A percentile compares a stretch with the other conserved stretches of the same genome.
Conservation (phyloP, 2,797 vertebrate species). For the Jordanella pulchra region DNA sequence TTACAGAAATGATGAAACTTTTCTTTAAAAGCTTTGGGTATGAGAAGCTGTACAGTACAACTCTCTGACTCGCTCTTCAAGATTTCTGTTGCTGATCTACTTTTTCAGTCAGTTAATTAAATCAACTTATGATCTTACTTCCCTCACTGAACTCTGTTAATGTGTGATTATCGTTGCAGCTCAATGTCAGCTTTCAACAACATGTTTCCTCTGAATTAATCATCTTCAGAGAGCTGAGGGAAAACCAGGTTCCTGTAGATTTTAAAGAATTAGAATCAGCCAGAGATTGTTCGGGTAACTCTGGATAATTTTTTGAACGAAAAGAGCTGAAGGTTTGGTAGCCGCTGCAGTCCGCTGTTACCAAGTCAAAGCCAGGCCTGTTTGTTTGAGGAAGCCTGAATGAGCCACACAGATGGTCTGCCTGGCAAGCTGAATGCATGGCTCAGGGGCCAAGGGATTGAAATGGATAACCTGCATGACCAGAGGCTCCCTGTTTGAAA, state of each 20-base stretch:
- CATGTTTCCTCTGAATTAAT: slow-evolving; percentile 45
- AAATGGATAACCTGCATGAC: slow-evolving; percentile 31
- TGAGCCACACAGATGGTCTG: slow-evolving; percentile 48
- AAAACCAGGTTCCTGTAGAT: slow-evolving; percentile 11
- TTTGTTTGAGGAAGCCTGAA: slow-evolving; percentile 35
- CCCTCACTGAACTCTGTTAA: slow-evolving; percentile 41
- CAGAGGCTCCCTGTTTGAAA: slow-evolving; percentile 25
- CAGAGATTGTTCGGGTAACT: slow-evolving; percentile 11
- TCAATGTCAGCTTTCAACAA: slow-evolving; percentile 46
- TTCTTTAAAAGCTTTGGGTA: not conserved
- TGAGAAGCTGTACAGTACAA: slow-evolving; percentile 12
- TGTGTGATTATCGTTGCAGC: slow-evolving; percentile 53
- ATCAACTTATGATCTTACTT: slow-evolving; percentile 54
- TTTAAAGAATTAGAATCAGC: slow-evolving; percentile 11
- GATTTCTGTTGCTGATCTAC: slow-evolving; percentile 22
- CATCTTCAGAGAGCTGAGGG: slow-evolving; percentile 22
- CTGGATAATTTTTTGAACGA: slow-evolving; percentile 12
- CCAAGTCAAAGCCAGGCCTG: slow-evolving; percentile 6
- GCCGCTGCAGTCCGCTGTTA: slow-evolving; percentile 19
- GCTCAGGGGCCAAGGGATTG: slow-evolving; percentile 21
- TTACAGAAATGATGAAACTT: not conserved
- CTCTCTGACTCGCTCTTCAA: slow-evolving; percentile 2
- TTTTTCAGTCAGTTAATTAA: slow-evolving; percentile 41
- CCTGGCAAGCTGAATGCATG: slow-evolving; percentile 11
- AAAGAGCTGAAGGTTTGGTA: slow-evolving; percentile 15